Base-by-base conservation (phyloP, 2,113 vertebrate species). In the Sisor rabdophorus region DNA sequence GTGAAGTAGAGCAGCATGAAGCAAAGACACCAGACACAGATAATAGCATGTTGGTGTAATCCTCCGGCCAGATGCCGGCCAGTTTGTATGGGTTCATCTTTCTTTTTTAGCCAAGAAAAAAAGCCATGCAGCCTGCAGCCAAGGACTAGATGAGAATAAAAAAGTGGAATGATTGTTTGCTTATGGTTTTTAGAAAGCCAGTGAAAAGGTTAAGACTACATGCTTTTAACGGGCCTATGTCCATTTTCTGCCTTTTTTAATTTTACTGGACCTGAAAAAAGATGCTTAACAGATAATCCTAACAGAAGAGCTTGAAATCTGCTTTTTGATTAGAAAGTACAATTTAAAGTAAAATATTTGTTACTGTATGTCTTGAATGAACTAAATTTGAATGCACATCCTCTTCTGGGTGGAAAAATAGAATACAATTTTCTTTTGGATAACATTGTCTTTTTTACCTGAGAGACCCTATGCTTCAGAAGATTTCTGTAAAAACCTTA, bases 21-120 rank as follows among this genome's bases (percentile, higher is more conserved):
- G 80, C 81, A 85, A 80, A 70, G 84, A 86, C 85, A 80, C 83
- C 77, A 80, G 79, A 53, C 60, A 36, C 22, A 82, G 84, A 86
- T 87, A 86, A 88, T 82, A 72, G 77, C 60, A 72, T 81, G 79
- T 81, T 87, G 80, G 84, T 86, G 87, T 86, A 88, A 87, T 87
- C 85, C 81, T 84, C 74, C 36, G 69, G n/a, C 77, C 78, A 58
- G 79, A 86, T 85, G 84, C 86, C 88, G 89, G 90, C 88, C 86
- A 80, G 76, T 87, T 83, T 84, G 84, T 84, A 86, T 85, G 80
- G 77, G 80, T 84, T 83, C 70, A 84, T 83, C 83, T 76, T 76
- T 75, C 81, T 79, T 77, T 83, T 82, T 85, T 85, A 84, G 81
- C 85, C 81, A 78, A 87, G 77, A 11, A 67, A 52, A 64, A 65